Evolutionary conservation across 2,888 invertebrate species (phyloP).

Genomic region (Tenthredo scrophulariae): DNA sequence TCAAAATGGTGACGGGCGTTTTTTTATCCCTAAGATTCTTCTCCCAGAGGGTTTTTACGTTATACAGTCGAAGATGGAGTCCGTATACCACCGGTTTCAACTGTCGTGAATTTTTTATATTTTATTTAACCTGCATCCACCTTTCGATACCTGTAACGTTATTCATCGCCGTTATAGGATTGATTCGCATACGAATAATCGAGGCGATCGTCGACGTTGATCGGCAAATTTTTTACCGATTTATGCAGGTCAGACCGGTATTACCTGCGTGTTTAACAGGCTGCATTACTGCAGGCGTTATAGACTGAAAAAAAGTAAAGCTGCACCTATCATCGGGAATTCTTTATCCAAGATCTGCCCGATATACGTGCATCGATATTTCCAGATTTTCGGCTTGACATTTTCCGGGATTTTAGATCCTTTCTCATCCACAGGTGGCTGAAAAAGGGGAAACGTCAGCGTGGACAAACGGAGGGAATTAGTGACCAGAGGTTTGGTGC

Average conservation of each 20-base stretch:
- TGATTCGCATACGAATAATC: not conserved
- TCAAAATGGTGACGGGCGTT: constrained; percentile 63
- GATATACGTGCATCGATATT: not conserved
- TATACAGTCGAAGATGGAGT: constrained; percentile 7
- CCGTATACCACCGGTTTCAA: not conserved
- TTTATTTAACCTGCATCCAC: constrained; percentile 13
- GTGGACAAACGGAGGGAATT: constrained; percentile 64
- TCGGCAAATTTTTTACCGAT: not conserved
- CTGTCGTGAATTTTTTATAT: constrained; percentile 13
- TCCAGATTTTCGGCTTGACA: not conserved
- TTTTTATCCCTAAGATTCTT: constrained; percentile 54
- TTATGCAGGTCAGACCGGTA: not conserved
- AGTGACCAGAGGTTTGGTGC: constrained; percentile 59
- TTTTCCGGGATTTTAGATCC: constrained; percentile 9
- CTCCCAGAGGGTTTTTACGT: constrained; percentile 59
- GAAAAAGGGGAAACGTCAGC: constrained; percentile 34
- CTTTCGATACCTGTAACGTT: constrained; percentile 39
- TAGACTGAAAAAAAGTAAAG: not conserved
- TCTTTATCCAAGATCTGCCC: not conserved
- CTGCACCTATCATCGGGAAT: not conserved
- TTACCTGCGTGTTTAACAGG: constrained; percentile 29
- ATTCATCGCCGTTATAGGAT: not conserved
- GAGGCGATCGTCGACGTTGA: not conserved
- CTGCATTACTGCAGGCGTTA: constrained; percentile 35
- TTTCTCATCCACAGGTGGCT: constrained; percentile 30